Percentiles rank a stretch among this genome's conserved stretches.
Conservation (phyloP, 1,140 invertebrate species). For the Orius laevigatus region DNA sequence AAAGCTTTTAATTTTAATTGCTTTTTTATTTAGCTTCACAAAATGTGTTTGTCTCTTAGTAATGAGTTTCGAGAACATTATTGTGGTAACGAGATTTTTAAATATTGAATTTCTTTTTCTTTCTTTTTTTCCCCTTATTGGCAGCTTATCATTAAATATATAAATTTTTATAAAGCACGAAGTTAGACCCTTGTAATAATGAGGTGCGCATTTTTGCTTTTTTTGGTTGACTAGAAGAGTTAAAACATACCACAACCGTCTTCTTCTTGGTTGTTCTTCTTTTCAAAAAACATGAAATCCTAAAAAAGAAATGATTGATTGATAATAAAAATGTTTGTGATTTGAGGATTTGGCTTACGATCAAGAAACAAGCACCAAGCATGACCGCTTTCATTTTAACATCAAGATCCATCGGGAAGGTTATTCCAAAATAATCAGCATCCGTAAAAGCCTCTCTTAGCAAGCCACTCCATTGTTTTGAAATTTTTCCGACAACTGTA, state of each 20-base stretch:
- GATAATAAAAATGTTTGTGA: neutral
- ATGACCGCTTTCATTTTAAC: constrained; percentile 66
- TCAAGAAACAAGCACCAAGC: constrained; percentile 54
- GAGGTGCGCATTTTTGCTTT: too few relatives aligned
- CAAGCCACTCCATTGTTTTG: constrained; percentile 58
- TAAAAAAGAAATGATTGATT: constrained; percentile 30
- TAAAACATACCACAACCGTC: constrained; percentile 29
- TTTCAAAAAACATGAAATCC: constrained; percentile 64
- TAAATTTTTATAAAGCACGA: too few relatives aligned
- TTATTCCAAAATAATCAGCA: constrained; percentile 60
- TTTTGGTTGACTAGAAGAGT: neutral
- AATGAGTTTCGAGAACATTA: too few relatives aligned
- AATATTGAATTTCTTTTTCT: too few relatives aligned
- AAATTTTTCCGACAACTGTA: constrained; percentile 52
- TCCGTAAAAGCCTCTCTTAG: constrained; percentile 54
- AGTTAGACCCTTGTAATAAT: too few relatives aligned
- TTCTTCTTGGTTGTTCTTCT: constrained; percentile 25
- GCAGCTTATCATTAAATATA: too few relatives aligned
- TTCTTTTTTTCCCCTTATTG: too few relatives aligned
- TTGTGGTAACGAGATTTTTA: too few relatives aligned
- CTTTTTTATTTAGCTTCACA: too few relatives aligned
- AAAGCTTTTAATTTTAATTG: too few relatives aligned
- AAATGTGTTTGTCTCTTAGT: too few relatives aligned
- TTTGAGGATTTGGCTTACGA: constrained; percentile 35
- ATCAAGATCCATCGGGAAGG: constrained; percentile 63